Conservation (phyloP, 2,888 invertebrate genomes). For the Arctia plantaginis region DNA sequence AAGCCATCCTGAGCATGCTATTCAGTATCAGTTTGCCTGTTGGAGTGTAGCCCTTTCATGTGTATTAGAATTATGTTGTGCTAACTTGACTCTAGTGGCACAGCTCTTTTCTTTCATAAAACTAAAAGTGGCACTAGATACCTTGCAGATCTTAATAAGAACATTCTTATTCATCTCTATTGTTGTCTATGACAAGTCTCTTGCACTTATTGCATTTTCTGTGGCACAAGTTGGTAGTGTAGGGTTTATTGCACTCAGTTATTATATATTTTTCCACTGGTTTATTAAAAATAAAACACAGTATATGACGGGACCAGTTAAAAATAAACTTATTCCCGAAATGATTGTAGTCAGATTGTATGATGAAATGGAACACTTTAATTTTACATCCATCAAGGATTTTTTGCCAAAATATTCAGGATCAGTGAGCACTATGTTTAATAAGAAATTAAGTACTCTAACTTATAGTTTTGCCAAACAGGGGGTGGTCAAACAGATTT, state of each 20-base stretch:
- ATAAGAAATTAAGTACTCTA: constrained; percentile 90
- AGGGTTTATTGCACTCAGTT: constrained; percentile 88
- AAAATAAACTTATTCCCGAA: constrained; percentile 76
- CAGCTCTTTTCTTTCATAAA: constrained; percentile 96
- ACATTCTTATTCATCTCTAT: constrained; percentile 92
- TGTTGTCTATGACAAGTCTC: constrained; percentile 90
- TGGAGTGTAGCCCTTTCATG: constrained; percentile 94
- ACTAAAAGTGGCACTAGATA: constrained; percentile 93
- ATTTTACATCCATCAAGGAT: constrained; percentile 90
- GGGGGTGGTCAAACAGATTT: constrained; percentile 96
- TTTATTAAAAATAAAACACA: constrained; percentile 88
- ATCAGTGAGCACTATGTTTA: constrained; percentile 87
- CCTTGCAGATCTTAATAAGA: constrained; percentile 91
- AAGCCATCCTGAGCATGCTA: constrained; percentile 87
- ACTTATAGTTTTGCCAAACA: constrained; percentile 97
- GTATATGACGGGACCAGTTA: constrained; percentile 84
- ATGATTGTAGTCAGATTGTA: constrained; percentile 69
- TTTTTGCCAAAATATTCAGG: constrained; percentile 91
- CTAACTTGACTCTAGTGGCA: constrained; percentile 93
- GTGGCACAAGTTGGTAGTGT: constrained; percentile 93
- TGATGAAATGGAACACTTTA: constrained; percentile 91
- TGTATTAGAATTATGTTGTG: constrained; percentile 93
- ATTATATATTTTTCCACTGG: constrained; percentile 92
- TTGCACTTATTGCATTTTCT: constrained; percentile 94
- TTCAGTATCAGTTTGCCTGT: constrained; percentile 90